phyloP scores from a whole-genome alignment of 2,797 vertebrate genomes.

The Podarcis siculus region DNA sequence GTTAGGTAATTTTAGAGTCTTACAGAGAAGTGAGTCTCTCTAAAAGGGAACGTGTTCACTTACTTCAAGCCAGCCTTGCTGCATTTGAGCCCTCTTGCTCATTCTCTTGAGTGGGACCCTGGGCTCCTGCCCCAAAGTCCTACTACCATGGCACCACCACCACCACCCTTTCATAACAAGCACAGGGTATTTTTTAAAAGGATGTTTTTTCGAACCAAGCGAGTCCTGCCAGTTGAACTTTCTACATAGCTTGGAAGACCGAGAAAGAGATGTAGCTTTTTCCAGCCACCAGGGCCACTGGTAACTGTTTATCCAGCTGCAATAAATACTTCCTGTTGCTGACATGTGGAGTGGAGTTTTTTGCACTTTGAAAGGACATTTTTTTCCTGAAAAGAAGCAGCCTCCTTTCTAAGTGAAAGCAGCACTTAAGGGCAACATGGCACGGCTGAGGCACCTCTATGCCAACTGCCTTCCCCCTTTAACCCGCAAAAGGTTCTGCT shows the following conservation, averaged over 20 bases:
- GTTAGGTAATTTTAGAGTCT: neutral
- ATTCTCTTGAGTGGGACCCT: neutral
- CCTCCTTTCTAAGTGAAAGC: neutral
- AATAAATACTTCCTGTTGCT: constrained; percentile 36
- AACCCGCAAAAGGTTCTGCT: neutral
- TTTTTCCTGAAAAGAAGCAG: neutral
- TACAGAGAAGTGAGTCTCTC: too few relatives aligned
- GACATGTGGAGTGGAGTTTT: neutral
- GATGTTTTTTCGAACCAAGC: constrained; percentile 7
- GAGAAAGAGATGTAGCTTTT: neutral
- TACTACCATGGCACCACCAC: neutral
- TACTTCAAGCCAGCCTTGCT: neutral
- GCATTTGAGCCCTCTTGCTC: neutral
- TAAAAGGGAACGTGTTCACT: neutral
- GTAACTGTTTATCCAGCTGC: constrained; percentile 46
- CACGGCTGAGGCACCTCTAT: neutral
- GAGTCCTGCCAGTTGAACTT: neutral
- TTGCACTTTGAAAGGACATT: neutral
- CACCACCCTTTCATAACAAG: constrained; percentile 16
- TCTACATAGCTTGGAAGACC: neutral
- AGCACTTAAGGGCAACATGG: neutral
- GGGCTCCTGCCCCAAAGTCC: neutral
- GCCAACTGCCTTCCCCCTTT: neutral
- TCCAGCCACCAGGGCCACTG: accelerated
- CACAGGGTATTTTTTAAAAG: neutral